These are phyloP conservation scores for Carduelis carduelis DNA, from an alignment of 2,797 vertebrate species.

Conservation along the genomic window DNA sequence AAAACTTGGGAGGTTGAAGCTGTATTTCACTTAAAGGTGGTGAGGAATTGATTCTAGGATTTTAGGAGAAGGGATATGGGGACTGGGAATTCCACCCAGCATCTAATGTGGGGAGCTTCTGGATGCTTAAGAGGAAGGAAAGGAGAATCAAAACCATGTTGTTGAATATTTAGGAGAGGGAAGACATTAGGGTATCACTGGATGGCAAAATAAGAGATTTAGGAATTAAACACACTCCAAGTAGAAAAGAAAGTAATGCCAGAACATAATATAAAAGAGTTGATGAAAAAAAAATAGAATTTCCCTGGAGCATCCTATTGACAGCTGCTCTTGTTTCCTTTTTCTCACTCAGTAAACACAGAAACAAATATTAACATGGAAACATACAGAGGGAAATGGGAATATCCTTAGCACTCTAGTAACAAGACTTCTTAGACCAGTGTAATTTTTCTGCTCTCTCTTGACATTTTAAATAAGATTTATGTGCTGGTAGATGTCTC, in stretches of 20 bases:
- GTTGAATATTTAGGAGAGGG: not conserved
- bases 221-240: not conserved
- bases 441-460: constrained; percentile 51
- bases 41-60: not conserved
- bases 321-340: not conserved
- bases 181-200: not conserved
- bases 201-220: not conserved
- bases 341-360: constrained; percentile 6
- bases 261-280: not conserved
- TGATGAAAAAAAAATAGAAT: not conserved
- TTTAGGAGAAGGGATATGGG: not conserved
- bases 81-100: not conserved
- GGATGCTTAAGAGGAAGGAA: not conserved
- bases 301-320: not conserved
- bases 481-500: constrained; percentile 62
- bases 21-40: not conserved
- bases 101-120: not conserved
- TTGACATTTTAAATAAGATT: constrained; percentile 74
- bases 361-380: not conserved
- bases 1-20: not conserved
- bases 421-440: constrained; percentile 50
- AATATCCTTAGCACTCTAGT: constrained; percentile 41
- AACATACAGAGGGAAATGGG: not conserved
- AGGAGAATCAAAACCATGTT: not conserved
- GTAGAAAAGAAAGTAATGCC: not conserved